Evolutionary conservation across 2,113 vertebrate species (phyloP), one percentile per base, ranked within the genome.

Genomic region (Passer domesticus): DNA sequence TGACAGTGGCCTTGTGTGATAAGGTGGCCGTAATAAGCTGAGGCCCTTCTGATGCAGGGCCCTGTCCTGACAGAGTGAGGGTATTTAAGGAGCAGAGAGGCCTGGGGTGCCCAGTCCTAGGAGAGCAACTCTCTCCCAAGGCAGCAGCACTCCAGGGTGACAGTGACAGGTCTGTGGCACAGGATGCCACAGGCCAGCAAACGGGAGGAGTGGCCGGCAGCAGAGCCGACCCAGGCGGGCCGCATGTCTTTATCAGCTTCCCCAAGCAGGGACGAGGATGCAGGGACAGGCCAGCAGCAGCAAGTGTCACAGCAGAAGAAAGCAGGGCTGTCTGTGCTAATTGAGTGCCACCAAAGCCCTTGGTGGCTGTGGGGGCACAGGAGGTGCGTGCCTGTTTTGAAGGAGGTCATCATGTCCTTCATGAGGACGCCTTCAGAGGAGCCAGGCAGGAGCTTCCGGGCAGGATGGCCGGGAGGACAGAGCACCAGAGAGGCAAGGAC

Each of bases 381-480:
- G 35, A 66, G 24, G 35, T 6, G 10, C 0, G 0, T 37, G 46
- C 21, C 46, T 21, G 46, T 44, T 62, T 72, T 83, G 56, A 72
- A 62, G 80, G 80, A 60, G 31, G 80, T 70, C 8, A 20, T 35
- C 0, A 4, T 83, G 37, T 72, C 80, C 67, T 70, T 70, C 37
- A 83, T 30, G 31, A 60, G 55, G 37, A 50, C 30, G 15, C 31
- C 31, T 35, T 35, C 15, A 15, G 25, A 35, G 55, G 24, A 70
- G 67, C 31, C 3, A 0, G 5, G 1, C 15, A 52, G 67, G 37
- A 52, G 10, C 25, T 8, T 9, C 24, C 2, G 1, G 12, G 35
- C 80, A 43, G 46, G 13, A 30, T 4, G 31, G 46, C 37, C 46
- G 24, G 66, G 37, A 30, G 46, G 11, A 19, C 9, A 70, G 35